These are phyloP conservation scores for Bovichtus variegatus DNA, from an alignment of 2,797 vertebrate species.

Conservation along the genomic window DNA sequence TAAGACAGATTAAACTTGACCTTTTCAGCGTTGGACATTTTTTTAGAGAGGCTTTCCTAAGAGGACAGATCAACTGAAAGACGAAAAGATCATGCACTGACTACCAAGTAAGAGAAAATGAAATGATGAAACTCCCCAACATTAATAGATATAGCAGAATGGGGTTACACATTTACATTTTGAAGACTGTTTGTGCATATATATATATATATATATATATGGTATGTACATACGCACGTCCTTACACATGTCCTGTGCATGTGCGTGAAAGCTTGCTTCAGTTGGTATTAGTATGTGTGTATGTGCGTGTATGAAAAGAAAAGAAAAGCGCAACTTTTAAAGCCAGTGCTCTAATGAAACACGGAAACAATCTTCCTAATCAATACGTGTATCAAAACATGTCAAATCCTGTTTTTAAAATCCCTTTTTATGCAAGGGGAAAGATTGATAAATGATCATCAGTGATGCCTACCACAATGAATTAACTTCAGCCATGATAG, in stretches of 20 bases:
- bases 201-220: no score
- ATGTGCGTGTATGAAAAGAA: background rate
- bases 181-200: background rate
- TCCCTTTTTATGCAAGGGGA: background rate
- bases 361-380: conserved; percentile 17
- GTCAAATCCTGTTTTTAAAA: conserved; percentile 29
- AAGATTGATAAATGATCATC: conserved; percentile 26
- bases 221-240: background rate
- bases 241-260: background rate
- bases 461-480: background rate
- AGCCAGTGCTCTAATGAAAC: conserved; percentile 39
- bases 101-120: conserved; percentile 50
- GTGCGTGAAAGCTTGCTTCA: conserved; percentile 1
- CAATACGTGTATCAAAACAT: conserved; percentile 7
- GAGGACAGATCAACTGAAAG: conserved; percentile 58
- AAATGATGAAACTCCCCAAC: conserved; percentile 25
- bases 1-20: conserved; percentile 80
- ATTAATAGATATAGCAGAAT: conserved; percentile 18
- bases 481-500: conserved; percentile 10
- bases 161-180: conserved; percentile 22
- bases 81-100: conserved; percentile 55
- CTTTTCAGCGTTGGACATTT: conserved; percentile 67
- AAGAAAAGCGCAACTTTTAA: conserved; percentile 38
- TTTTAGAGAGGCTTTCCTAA: conserved; percentile 51
- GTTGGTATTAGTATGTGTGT: background rate